Evolutionary conservation across 2,888 invertebrate species (phyloP).

Genomic region (Incurvaria masculella): DNA sequence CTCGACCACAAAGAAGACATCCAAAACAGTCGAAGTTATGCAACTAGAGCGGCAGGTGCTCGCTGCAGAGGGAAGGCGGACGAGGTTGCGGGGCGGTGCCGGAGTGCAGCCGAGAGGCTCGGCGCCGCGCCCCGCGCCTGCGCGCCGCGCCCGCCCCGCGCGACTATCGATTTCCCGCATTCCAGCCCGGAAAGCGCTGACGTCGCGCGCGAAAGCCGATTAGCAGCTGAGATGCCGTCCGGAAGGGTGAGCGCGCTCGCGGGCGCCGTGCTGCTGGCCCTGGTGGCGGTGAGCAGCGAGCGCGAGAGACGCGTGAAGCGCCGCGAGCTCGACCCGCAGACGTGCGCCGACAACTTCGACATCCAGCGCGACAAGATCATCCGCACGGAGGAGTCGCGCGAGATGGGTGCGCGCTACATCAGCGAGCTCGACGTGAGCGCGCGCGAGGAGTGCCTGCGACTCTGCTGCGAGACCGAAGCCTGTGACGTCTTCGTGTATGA

Average conservation of each 20-base stretch:
- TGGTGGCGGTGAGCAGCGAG: conserved; percentile 20
- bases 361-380: conserved; percentile 88
- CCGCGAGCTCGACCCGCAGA: conserved; percentile 59
- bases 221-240: background rate
- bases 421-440: conserved; percentile 81
- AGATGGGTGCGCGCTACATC: conserved; percentile 85
- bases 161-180: background rate
- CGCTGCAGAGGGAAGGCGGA: background rate
- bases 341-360: conserved; percentile 75
- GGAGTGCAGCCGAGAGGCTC: background rate
- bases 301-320: conserved; percentile 27
- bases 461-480: conserved; percentile 82
- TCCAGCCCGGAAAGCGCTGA: background rate
- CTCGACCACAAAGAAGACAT: background rate
- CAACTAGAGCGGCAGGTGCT: background rate
- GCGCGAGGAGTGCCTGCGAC: conserved; percentile 75
- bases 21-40: background rate
- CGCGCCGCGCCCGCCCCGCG: background rate
- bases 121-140: background rate
- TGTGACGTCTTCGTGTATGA: conserved; percentile 93
- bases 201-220: background rate
- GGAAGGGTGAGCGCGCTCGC: background rate
- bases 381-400: conserved; percentile 83
- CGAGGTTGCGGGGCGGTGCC: background rate
- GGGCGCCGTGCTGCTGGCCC: conserved; percentile 23